A percentile compares a stretch with the other conserved stretches of the same genome.
Evolutionary conservation across 2,797 vertebrate species (phyloP).

Genomic region (Sebastes nivosus): DNA sequence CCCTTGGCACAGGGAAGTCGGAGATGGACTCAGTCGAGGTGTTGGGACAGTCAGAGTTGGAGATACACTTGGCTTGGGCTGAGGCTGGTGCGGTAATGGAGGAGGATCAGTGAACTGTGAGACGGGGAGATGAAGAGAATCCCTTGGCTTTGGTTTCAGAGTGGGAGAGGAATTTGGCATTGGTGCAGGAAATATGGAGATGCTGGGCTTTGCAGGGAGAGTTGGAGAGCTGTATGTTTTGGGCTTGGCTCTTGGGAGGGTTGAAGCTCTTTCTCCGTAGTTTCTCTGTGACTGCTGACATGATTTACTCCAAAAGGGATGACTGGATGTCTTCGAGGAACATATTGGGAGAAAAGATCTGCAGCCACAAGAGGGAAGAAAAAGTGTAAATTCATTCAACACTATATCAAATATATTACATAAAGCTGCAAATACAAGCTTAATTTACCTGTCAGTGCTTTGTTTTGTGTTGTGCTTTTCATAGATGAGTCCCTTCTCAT

Average conservation of each 20-base stretch:
- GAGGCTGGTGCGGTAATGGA: conserved; percentile 21
- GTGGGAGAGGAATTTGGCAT: conserved; percentile 55
- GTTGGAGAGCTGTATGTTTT: conserved; percentile 40
- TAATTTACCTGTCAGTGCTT: conserved; percentile 64
- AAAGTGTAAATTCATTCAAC: neutral
- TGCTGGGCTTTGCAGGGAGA: conserved; percentile 37
- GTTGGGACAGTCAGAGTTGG: conserved; percentile 64
- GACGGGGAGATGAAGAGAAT: conserved; percentile 26
- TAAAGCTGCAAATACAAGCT: neutral
- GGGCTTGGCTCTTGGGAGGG: conserved; percentile 61
- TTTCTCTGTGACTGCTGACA: conserved; percentile 29
- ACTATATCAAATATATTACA: neutral
- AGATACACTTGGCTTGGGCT: conserved; percentile 46
- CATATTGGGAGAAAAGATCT: conserved; percentile 58
- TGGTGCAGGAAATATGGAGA: conserved; percentile 42
- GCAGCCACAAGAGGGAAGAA: neutral
- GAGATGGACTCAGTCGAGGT: conserved; percentile 63
- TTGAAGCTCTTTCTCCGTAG: conserved; percentile 51
- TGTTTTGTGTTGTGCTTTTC: conserved; percentile 36
- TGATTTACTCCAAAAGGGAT: conserved; percentile 32
- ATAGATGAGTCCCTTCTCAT: conserved; percentile 57
- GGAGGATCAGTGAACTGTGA: conserved; percentile 38
- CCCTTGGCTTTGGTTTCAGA: conserved; percentile 53
- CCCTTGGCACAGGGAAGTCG: conserved; percentile 41
- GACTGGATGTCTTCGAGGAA: conserved; percentile 19